Evolutionary conservation across 2,113 vertebrate genomes (phyloP).

Genomic region (Syngnathus typhle): DNA sequence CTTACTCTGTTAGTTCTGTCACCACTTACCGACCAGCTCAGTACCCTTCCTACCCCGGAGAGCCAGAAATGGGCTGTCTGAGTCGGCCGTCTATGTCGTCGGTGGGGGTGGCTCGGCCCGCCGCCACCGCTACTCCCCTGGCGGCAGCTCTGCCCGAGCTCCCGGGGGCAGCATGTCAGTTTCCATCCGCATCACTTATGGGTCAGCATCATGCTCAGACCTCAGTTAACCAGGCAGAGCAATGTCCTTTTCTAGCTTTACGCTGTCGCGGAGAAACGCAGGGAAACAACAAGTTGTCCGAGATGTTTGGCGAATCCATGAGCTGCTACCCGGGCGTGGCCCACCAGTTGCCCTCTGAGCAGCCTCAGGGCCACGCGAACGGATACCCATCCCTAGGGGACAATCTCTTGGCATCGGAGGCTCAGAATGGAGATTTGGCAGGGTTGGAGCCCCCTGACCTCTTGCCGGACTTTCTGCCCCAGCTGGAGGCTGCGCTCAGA

Average conservation of each 20-base stretch:
- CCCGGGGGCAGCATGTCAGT: slow-evolving; percentile 77
- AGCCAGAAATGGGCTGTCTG: slow-evolving; percentile 75
- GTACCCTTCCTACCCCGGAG: slow-evolving; percentile 83
- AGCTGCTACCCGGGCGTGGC: slow-evolving; percentile 69
- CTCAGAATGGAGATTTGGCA: slow-evolving; percentile 79
- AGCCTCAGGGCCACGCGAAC: slow-evolving; percentile 64
- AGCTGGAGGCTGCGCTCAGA: slow-evolving; percentile 84
- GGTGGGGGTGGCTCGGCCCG: slow-evolving; percentile 70
- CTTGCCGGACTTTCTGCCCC: slow-evolving; percentile 86
- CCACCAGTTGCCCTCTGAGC: slow-evolving; percentile 52
- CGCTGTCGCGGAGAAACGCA: slow-evolving; percentile 79
- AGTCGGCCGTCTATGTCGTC: slow-evolving; percentile 76
- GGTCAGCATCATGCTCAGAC: slow-evolving; percentile 65
- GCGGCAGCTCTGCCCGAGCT: slow-evolving; percentile 71
- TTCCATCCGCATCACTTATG: slow-evolving; percentile 75
- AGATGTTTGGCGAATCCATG: slow-evolving; percentile 83
- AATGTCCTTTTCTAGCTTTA: slow-evolving; percentile 80
- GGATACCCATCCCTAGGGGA: slow-evolving; percentile 85
- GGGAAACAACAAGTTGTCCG: slow-evolving; percentile 80
- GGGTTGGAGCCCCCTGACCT: slow-evolving; percentile 84
- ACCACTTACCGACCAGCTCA: slow-evolving; percentile 74
- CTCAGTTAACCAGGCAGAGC: slow-evolving; percentile 72
- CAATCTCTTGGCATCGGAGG: slow-evolving; percentile 77
- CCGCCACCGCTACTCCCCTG: slow-evolving; percentile 62
- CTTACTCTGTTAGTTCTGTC: slow-evolving; percentile 78